Conservation (phyloP, 2,113 vertebrate species). For the Bujurquina vittata region DNA sequence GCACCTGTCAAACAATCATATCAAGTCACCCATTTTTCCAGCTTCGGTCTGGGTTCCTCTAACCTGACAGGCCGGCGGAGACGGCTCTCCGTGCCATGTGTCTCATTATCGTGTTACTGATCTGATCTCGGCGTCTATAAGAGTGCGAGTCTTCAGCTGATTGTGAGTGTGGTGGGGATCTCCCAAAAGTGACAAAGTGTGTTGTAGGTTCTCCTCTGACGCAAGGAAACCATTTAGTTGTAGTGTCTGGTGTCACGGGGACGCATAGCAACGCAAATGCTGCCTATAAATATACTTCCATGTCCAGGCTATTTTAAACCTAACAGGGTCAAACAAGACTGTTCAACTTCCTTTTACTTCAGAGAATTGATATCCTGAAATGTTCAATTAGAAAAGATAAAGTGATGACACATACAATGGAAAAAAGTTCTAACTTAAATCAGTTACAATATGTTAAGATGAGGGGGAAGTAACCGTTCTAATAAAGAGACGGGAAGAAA, state of each 20-base stretch:
- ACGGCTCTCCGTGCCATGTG: slow-evolving; percentile 4
- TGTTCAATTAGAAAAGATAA: background rate
- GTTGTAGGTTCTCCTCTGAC: slow-evolving; percentile 91
- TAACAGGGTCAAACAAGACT: slow-evolving; percentile 55
- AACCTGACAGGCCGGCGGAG: slow-evolving; percentile 26
- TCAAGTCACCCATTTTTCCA: slow-evolving; percentile 76
- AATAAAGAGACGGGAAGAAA: too few relatives aligned
- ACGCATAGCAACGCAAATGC: slow-evolving; percentile 87
- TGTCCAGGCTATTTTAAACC: slow-evolving; percentile 74
- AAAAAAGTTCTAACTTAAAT: background rate
- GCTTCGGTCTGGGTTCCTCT: slow-evolving; percentile 70
- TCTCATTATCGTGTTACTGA: slow-evolving; percentile 28
- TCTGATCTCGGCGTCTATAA: background rate
- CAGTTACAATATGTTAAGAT: background rate
- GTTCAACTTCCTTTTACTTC: slow-evolving; percentile 55
- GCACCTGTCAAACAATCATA: slow-evolving; percentile 87
- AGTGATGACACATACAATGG: background rate
- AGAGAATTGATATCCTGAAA: slow-evolving; percentile 15
- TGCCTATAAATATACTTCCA: slow-evolving; percentile 83
- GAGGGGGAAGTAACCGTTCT: background rate
- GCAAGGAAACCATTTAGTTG: slow-evolving; percentile 89
- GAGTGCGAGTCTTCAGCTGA: background rate
- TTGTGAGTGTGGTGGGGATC: slow-evolving; percentile 82
- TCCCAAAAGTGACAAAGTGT: slow-evolving; percentile 89
- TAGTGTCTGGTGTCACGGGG: slow-evolving; percentile 87